Evolutionary conservation across 2,797 vertebrate genomes (phyloP), one percentile per base, ranked within the genome.

Genomic region (Pantherophis vulpinus): DNA sequence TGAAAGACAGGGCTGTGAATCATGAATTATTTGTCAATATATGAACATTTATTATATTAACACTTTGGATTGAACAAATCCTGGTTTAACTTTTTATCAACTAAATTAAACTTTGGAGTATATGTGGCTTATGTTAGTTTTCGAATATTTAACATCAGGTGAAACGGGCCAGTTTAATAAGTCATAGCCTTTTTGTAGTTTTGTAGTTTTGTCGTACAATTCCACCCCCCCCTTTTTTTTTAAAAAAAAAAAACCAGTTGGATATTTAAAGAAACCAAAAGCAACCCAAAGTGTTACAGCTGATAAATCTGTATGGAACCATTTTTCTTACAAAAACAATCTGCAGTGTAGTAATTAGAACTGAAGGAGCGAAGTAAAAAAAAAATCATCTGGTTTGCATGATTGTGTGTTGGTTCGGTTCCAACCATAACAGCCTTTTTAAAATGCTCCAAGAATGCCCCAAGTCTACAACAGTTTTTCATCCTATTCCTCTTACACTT

Each of bases 331-430:
- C 94, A 93, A 58, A 63, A 95, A 93, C 23, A 55, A 23, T 87
- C 20, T 51, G 27, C 86, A 61, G 95, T 94, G 83, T 86, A 94
- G 93, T 96, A 97, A 97, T 97, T 96, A 93, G 95, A 96, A 93
- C 90, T 96, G 96, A 96, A 96, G 95, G 94, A 96, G 95, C 66
- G 59, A 90, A 96, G 94, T 91, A 94, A 95, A 95, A 95, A 47
- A 47, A 96, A 95, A 96, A 94, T 97, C 96, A 91, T 97, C 97
- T 97, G 97, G 96, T 98, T 93, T 90, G 94, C 92, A 90, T 93
- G 96, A 96, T 98, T 97, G 96, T 93, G 70, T 92, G 93, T 97
- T 98, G 97, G 94, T 97, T 97, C 94, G 63, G n/a, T 92, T 97
- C 98, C 98, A 98, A 95, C 89, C 91, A 61, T 94, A 97, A 96